Base-by-base conservation (phyloP, 2,888 invertebrate genomes). In the Listrodromus nycthemerus region DNA sequence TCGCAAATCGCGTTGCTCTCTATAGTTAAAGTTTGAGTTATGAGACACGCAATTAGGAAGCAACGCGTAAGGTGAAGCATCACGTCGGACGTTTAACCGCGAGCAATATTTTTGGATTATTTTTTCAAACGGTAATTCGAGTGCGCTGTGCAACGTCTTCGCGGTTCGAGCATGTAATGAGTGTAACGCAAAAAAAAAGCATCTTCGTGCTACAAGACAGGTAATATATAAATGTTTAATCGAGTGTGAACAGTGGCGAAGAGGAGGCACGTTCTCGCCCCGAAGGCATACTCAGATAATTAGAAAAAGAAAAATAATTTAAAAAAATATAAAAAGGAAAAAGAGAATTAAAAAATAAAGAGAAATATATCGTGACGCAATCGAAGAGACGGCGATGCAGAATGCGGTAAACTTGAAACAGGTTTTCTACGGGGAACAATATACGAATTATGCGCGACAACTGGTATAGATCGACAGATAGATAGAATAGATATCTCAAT, bases 381-480 rank as follows among this genome's bases (percentile, higher is more conserved):
- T 84, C 45, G 74, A 81, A 65, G 81, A 83, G 24, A 75, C 10
- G 74, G 74, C 55, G 74, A 84, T 78, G 80, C 65, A 74, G 65
- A 70, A 84, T 81, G 81, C 74, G 80, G 84, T 58, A 84, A 84
- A 84, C 74, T 78, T 78, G 70, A 81, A 84, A 84, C 81, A 74
- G 84, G 81, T 84, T 81, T 76, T 81, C 50, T 75, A 70, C 77
- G 78, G 81, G 80, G 80, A 63, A 61, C 48, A 37, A 30, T 61
- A 37, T 10, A 55, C 16, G 41, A 24, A 45, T 21, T 81, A 52
- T 65, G 16, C 50, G 58, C 67, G 48, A 78, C 50, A 84, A 80
- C 77, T 74, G 55, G 78, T 61, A 78, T 81, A 69, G 41, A 41
- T 41, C 41, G 41, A 10, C 41, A 4, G 41, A 16, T 41, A 16